Conservation (phyloP, 1,140 invertebrate genomes). For the Oreohelix idahoensis region DNA sequence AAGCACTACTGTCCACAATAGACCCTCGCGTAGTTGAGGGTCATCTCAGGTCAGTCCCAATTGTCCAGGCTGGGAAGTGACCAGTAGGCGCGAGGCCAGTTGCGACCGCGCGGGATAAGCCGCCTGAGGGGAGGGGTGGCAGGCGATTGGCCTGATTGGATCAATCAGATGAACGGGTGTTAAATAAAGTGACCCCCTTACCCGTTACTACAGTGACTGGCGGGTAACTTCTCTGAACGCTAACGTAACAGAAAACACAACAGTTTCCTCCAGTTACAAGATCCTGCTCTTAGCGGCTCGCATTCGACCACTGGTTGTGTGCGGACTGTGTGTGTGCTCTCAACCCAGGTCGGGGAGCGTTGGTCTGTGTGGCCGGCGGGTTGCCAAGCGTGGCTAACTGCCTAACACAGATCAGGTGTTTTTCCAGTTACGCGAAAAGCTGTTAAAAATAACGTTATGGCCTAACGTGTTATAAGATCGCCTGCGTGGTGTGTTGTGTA, state of each 20-base stretch:
- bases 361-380: conserved; percentile 43
- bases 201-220: conserved; percentile 20
- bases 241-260: conserved; percentile 12
- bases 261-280: background rate
- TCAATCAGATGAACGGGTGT: conserved; percentile 29
- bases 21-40: conserved; percentile 16
- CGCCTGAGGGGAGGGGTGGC: background rate
- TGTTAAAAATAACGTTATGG: conserved; percentile 24
- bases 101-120: conserved; percentile 8
- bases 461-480: conserved; percentile 31
- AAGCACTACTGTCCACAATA: background rate
- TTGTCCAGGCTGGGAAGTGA: conserved; percentile 15
- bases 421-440: conserved; percentile 37
- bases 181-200: conserved; percentile 20
- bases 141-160: conserved; percentile 26
- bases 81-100: conserved; percentile 16
- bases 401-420: conserved; percentile 41
- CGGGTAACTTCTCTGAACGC: conserved; percentile 11
- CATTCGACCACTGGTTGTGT: conserved; percentile 39
- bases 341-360: conserved; percentile 35
- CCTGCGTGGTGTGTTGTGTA: conserved; percentile 43
- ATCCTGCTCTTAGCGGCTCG: conserved; percentile 38
- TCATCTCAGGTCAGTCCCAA: conserved; percentile 41
- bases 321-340: conserved; percentile 32
- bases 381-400: conserved; percentile 45